These are phyloP conservation scores for Platynereis dumerilii DNA, from an alignment of 2,888 invertebrate species.

Conservation along the genomic window DNA sequence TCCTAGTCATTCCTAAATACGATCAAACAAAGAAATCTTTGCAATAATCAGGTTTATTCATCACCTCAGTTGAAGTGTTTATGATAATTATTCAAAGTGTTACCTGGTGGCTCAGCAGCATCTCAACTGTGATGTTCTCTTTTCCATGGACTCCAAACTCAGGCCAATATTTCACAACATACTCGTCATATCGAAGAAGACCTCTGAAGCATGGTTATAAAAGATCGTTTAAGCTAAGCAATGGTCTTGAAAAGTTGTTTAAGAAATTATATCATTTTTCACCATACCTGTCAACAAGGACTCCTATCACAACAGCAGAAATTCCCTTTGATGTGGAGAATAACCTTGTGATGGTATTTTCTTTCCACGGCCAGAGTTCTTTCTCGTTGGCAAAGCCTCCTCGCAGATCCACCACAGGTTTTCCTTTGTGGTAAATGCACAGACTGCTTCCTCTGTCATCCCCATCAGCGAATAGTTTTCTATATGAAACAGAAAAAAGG, in stretches of 20 bases:
- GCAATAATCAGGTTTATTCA: no score
- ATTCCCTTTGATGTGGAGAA: constrained; percentile 50
- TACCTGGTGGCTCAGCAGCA: constrained; percentile 59
- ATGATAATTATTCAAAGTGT: neutral
- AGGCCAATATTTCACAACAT: constrained; percentile 62
- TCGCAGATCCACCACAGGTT: constrained; percentile 51
- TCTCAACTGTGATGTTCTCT: constrained; percentile 61
- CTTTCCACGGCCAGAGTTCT: constrained; percentile 43
- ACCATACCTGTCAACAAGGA: constrained; percentile 56
- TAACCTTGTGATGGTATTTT: constrained; percentile 44
- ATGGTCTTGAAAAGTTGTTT: neutral
- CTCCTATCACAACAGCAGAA: constrained; percentile 46
- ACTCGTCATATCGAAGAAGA: constrained; percentile 55
- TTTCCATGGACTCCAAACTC: constrained; percentile 63
- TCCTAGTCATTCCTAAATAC: no score
- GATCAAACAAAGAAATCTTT: no score
- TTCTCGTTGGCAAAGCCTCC: constrained; percentile 53
- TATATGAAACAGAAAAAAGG: neutral
- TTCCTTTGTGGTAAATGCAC: constrained; percentile 49
- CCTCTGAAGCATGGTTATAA: constrained; percentile 41
- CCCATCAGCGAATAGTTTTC: constrained; percentile 11
- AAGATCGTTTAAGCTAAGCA: neutral
- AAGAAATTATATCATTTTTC: neutral
- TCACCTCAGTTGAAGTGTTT: no score
- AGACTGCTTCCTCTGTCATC: constrained; percentile 43